Evolutionary conservation across 1,140 invertebrate genomes (phyloP).

Genomic region (Drosophila varians): DNA sequence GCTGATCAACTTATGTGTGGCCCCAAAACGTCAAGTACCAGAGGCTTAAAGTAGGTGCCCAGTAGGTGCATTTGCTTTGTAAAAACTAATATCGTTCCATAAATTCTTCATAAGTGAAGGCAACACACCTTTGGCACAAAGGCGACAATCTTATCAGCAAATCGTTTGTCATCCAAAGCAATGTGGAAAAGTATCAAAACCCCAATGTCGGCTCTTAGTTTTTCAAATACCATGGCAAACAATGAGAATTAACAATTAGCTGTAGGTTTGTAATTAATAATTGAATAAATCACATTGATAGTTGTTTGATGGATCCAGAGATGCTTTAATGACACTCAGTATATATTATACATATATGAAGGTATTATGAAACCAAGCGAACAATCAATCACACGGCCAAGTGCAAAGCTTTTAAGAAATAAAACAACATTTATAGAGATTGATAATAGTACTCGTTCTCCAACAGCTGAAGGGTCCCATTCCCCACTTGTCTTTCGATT

Average conservation of each 20-base stretch:
- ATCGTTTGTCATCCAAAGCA: conserved; percentile 15
- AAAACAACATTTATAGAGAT: conserved; percentile 55
- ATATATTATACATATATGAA: background rate
- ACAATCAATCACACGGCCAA: conserved; percentile 63
- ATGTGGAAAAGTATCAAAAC: conserved; percentile 1
- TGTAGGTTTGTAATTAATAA: conserved; percentile 27
- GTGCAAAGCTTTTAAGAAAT: conserved; percentile 48
- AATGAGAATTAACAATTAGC: conserved; percentile 15
- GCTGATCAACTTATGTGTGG: conserved; percentile 19
- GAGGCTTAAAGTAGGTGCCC: background rate
- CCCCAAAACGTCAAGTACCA: conserved; percentile 2
- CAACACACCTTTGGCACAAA: conserved; percentile 16
- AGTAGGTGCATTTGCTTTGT: conserved; percentile 20
- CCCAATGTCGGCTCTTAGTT: conserved; percentile 1
- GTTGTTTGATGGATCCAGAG: conserved; percentile 16
- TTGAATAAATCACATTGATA: conserved; percentile 61
- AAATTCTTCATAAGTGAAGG: conserved; percentile 41
- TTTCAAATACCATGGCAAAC: conserved; percentile 13
- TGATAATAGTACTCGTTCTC: conserved; percentile 29
- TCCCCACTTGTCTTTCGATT: conserved; percentile 9
- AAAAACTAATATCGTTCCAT: conserved; percentile 14
- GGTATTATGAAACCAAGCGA: conserved; percentile 29
- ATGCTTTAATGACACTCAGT: conserved; percentile 32
- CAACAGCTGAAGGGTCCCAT: conserved; percentile 13
- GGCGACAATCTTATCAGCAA: conserved; percentile 53